Evolutionary conservation across 2,113 vertebrate genomes (phyloP).

Genomic region (Tor tambroides): DNA sequence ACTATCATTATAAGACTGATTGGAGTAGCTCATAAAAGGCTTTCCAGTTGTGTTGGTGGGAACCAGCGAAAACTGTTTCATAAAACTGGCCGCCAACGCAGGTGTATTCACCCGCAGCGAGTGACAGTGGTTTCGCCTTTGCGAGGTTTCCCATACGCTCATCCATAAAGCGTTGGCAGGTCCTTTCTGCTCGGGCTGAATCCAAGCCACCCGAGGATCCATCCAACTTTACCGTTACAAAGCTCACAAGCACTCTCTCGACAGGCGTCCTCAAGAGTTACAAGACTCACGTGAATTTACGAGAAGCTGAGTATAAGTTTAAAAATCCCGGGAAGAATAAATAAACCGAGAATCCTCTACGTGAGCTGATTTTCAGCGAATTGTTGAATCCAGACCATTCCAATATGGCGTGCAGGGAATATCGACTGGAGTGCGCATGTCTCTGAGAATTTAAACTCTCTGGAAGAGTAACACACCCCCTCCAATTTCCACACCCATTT

Average conservation of each 20-base stretch:
- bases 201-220: constrained; percentile 97
- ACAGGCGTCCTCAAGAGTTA: not conserved
- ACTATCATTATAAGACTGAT: constrained; percentile 61
- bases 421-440: constrained; percentile 68
- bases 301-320: not conserved
- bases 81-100: constrained; percentile 71
- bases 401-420: constrained; percentile 76
- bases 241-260: not conserved
- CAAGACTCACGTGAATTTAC: not conserved
- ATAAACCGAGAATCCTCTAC: not conserved
- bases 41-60: constrained; percentile 68
- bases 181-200: constrained; percentile 97
- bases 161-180: constrained; percentile 98
- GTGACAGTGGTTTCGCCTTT: constrained; percentile 81
- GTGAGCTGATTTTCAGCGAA: not conserved
- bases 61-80: constrained; percentile 69
- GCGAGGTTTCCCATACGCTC: constrained; percentile 97
- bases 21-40: constrained; percentile 50
- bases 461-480: constrained; percentile 67
- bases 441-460: constrained; percentile 71
- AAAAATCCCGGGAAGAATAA: constrained; percentile 1
- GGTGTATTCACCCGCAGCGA: constrained; percentile 82
- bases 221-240: constrained; percentile 79
- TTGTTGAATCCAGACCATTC: constrained; percentile 66
- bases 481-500: not conserved